Evolutionary conservation across 2,888 invertebrate genomes (phyloP).

Genomic region (Timema podura): DNA sequence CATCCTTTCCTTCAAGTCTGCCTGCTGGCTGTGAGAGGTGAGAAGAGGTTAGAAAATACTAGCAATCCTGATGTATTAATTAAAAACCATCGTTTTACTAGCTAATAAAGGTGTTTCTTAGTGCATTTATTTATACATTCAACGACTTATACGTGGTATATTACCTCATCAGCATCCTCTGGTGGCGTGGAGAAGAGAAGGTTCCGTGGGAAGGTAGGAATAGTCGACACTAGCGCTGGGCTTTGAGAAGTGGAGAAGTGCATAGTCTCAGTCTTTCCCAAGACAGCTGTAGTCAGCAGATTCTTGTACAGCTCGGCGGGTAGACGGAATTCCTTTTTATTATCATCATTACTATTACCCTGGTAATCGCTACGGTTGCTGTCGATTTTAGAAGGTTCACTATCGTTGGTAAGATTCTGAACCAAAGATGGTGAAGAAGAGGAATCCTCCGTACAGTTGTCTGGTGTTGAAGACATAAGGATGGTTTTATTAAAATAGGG

Average conservation of each 20-base stretch:
- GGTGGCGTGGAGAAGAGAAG: constrained; percentile 32
- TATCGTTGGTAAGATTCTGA: not conserved
- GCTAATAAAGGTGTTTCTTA: no score
- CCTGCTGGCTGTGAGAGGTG: no score
- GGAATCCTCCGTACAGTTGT: constrained; percentile 12
- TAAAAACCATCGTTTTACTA: no score
- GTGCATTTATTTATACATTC: no score
- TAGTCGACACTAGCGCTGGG: constrained; percentile 34
- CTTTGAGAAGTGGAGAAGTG: constrained; percentile 21
- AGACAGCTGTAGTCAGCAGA: constrained; percentile 67
- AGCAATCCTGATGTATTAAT: no score
- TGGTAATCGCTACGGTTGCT: constrained; percentile 6
- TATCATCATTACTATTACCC: constrained; percentile 20
- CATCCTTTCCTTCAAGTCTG: no score
- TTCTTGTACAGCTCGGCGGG: constrained; percentile 78
- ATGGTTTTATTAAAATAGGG: not conserved
- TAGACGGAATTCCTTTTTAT: constrained; percentile 55
- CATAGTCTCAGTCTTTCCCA: constrained; percentile 46
- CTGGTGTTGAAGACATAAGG: constrained; percentile 20
- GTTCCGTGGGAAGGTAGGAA: constrained; percentile 46
- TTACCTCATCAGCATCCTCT: constrained; percentile 20
- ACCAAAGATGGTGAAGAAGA: constrained; percentile 15
- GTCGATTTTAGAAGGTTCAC: no score
- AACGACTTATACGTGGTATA: no score
- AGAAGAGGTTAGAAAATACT: no score